Evolutionary conservation across 2,888 invertebrate genomes (phyloP).

Genomic region (Drosophila ustulata): DNA sequence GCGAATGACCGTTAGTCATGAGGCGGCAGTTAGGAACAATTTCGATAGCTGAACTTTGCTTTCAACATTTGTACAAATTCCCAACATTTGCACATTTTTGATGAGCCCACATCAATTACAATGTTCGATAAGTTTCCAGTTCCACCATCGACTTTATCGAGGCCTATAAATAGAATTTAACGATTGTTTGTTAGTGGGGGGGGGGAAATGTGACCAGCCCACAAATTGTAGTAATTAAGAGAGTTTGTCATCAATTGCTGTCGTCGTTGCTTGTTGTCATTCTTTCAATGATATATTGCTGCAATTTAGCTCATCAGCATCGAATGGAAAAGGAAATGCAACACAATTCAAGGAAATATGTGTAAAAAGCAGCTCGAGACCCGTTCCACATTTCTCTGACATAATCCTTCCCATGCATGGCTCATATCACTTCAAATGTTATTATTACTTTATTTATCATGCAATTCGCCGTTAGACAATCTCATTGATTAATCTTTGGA

Average conservation of each 20-base stretch:
- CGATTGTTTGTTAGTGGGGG: constrained; percentile 1
- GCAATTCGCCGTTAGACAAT: constrained; percentile 13
- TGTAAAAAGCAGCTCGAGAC: neutral
- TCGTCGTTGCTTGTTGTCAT: constrained; percentile 8
- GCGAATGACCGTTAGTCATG: constrained; percentile 27
- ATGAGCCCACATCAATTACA: constrained; percentile 55
- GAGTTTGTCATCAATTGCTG: constrained; percentile 46
- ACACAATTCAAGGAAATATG: neutral
- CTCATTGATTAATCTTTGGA: constrained; percentile 17
- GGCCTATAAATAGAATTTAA: constrained; percentile 44
- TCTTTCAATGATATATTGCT: constrained; percentile 38
- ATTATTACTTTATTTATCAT: constrained; percentile 8
- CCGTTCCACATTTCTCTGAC: neutral
- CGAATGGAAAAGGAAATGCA: neutral
- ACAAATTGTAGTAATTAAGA: constrained; percentile 54
- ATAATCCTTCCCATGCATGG: neutral
- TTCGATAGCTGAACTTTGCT: constrained; percentile 42
- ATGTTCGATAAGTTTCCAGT: constrained; percentile 42
- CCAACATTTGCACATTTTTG: constrained; percentile 54
- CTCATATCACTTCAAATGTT: neutral
- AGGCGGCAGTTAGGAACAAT: constrained; percentile 20
- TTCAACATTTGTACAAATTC: constrained; percentile 49
- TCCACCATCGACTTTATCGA: constrained; percentile 45
- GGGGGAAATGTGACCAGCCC: constrained; percentile 39
- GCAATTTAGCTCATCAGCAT: constrained; percentile 25